phyloP scores from a whole-genome alignment of 2,888 invertebrate species.

The Cataglyphis livida region DNA sequence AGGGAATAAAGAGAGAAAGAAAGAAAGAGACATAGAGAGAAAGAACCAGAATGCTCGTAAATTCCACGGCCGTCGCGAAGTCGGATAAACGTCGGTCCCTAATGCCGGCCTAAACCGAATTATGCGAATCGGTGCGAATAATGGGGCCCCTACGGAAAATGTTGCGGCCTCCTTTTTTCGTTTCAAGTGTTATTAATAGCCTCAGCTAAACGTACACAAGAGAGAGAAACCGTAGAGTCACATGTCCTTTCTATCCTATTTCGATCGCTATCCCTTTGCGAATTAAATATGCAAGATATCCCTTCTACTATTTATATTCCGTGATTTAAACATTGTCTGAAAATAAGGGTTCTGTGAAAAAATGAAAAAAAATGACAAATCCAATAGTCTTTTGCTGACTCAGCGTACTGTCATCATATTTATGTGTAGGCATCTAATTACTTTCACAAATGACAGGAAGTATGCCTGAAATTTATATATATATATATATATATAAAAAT shows the following conservation, averaged over 20 bases:
- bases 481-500: constrained; percentile 1
- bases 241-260: neutral
- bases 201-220: constrained; percentile 22
- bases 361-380: neutral
- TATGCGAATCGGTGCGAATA: constrained; percentile 71
- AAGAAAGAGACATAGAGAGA: constrained; percentile 30
- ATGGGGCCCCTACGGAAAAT: constrained; percentile 52
- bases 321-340: constrained; percentile 15
- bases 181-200: constrained; percentile 66
- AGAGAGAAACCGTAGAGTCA: neutral
- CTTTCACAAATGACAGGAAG: neutral
- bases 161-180: constrained; percentile 37
- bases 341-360: neutral
- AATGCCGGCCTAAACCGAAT: constrained; percentile 73
- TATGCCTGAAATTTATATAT: neutral
- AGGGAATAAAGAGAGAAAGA: neutral
- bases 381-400: neutral
- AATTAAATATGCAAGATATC: constrained; percentile 31
- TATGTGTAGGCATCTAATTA: neutral
- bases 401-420: neutral
- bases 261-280: constrained; percentile 6
- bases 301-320: neutral
- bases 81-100: constrained; percentile 69
- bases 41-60: constrained; percentile 62
- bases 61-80: constrained; percentile 62